Conservation (phyloP, 2,888 invertebrate species). For the Epistrophella euchroma region DNA sequence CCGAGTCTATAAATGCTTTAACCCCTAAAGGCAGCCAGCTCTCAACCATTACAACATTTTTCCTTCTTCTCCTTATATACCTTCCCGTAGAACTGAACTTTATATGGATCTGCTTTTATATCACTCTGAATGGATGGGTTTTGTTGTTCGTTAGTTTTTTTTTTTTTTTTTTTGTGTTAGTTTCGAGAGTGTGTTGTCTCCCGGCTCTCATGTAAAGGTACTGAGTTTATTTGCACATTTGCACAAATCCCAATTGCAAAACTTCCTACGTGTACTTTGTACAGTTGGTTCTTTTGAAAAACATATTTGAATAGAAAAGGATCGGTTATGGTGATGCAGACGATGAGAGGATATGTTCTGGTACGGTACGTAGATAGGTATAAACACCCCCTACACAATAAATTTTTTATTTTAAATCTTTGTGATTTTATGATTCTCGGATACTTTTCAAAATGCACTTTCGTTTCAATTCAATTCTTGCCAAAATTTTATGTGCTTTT, state of each 20-base stretch:
- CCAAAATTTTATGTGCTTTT: not conserved
- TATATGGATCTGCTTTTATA: constrained; percentile 13
- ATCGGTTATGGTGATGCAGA: not conserved
- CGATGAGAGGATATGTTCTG: constrained; percentile 26
- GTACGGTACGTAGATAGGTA: not conserved
- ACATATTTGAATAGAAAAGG: constrained; percentile 24
- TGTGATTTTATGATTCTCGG: not conserved
- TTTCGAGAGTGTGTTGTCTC: constrained; percentile 38
- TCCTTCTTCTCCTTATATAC: not conserved
- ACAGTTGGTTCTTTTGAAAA: constrained; percentile 65
- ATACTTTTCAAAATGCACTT: constrained; percentile 53
- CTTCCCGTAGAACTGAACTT: not conserved
- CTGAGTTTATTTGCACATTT: constrained; percentile 71
- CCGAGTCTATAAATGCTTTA: constrained; percentile 61
- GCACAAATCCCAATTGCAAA: constrained; percentile 73
- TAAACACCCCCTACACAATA: not conserved
- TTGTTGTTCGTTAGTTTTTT: constrained; percentile 26
- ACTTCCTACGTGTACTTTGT: constrained; percentile 65
- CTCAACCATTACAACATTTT: constrained; percentile 55
- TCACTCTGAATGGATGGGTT: constrained; percentile 1
- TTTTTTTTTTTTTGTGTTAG: not conserved
- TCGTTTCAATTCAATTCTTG: constrained; percentile 21
- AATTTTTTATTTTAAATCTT: not conserved
- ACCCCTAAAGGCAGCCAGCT: constrained; percentile 56
- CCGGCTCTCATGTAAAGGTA: constrained; percentile 34